A percentile compares a stretch with the other conserved stretches of the same genome.
Evolutionary conservation across 2,113 vertebrate species (phyloP).

Genomic region (Cepphus grylle): DNA sequence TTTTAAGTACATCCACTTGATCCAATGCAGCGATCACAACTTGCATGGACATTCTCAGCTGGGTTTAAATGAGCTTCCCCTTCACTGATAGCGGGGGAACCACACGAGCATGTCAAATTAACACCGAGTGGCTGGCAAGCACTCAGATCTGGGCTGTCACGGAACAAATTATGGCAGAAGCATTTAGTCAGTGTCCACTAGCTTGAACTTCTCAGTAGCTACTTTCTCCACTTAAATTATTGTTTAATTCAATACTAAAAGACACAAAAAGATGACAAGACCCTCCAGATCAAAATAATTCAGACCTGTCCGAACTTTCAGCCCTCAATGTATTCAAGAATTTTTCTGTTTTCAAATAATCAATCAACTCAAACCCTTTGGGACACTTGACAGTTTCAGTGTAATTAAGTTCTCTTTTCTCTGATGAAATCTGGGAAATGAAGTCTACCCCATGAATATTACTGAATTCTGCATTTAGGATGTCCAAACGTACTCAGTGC

Average conservation of each 20-base stretch:
- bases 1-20: not conserved
- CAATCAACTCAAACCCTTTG: not conserved
- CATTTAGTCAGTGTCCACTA: not conserved
- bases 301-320: not conserved
- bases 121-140: not conserved
- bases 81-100: not conserved
- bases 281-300: not conserved
- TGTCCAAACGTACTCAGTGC: not conserved
- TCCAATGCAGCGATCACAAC: not conserved
- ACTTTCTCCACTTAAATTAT: not conserved
- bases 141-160: not conserved
- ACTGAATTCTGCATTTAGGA: not conserved
- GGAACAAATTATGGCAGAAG: not conserved
- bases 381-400: not conserved
- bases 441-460: not conserved
- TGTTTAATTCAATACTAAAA: not conserved
- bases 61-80: not conserved
- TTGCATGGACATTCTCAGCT: not conserved
- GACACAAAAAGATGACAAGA: not conserved
- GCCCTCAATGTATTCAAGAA: not conserved
- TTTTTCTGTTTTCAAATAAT: not conserved
- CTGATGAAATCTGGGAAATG: not conserved
- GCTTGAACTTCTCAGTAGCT: not conserved
- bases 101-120: not conserved
- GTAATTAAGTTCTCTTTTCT: not conserved